Conservation (phyloP, 2,113 vertebrate species). For the Sinocyclocheilus rhinocerous region DNA sequence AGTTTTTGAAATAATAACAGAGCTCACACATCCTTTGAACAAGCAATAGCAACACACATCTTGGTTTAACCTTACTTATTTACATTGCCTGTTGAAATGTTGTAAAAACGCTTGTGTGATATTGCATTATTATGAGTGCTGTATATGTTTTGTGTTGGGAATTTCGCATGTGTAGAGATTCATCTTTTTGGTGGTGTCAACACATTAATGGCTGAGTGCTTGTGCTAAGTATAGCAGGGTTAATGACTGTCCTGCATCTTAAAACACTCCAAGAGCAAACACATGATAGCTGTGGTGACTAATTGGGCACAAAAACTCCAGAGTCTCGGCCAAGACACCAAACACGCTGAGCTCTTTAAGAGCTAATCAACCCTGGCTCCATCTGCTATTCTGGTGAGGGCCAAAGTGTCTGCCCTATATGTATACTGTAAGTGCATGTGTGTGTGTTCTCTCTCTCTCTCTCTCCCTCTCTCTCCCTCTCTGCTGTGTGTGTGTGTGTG, state of each 20-base stretch:
- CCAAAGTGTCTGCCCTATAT: slow-evolving; percentile 16
- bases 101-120: not conserved
- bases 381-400: slow-evolving; percentile 22
- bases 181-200: not conserved
- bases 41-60: not conserved
- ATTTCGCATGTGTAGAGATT: slow-evolving; percentile 7
- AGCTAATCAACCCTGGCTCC: slow-evolving; percentile 13
- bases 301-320: slow-evolving; percentile 23
- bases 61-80: not conserved
- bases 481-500: not conserved
- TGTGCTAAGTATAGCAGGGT: not conserved
- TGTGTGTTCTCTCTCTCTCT: not conserved
- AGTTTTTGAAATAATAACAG: not conserved
- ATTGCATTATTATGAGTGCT: not conserved
- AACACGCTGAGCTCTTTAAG: slow-evolving; percentile 11
- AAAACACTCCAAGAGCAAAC: slow-evolving; percentile 6
- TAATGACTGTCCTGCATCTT: slow-evolving; percentile 12
- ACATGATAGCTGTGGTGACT: slow-evolving; percentile 21
- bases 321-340: slow-evolving; percentile 25
- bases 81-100: not conserved
- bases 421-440: not conserved
- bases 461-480: not conserved
- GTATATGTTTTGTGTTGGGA: not conserved
- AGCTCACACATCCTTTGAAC: not conserved
- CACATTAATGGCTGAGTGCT: not conserved